Base-by-base conservation (phyloP, 2,797 vertebrate genomes). In the Acrossocheilus fasciatus region DNA sequence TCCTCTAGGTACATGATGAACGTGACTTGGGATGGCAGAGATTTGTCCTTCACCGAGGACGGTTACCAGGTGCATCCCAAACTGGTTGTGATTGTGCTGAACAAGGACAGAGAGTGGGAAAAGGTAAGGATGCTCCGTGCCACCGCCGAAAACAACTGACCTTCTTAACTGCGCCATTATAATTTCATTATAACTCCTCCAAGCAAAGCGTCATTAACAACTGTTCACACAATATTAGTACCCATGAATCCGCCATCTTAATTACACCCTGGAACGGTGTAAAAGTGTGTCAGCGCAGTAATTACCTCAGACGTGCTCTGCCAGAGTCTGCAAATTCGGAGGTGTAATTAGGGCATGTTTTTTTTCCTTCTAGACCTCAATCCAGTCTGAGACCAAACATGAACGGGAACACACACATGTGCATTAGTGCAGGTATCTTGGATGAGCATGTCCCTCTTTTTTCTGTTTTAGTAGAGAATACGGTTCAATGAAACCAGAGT, bases 1-100 rank as follows among this genome's bases (percentile, higher is more conserved):
- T 93, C 89, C 93, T 91, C 85, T 92, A 99, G 98, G 94, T 99
- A 98, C 91, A 98, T 99, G 98, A 97, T 98, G 96, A 99, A 99
- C 57, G 97, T 99, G 92, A 98, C 98, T 0, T 99, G 98, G 98
- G 96, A 98, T 86, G 97, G 97, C 86, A 96, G 95, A 93, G 98
- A 99, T 92, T 91, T 99, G 95, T 99, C 98, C 89, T 99, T 99
- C 95, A 99, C 98, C 0, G 97, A 98, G 52, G 97, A 99, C 12
- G 98, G 98, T 54, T 99, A 99, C 86, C 98, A 99, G 92, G 97
- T 97, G 11, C 94, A 96, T 89, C 98, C 98, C 84, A 96, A 97
- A 91, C 96, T 99, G 91, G 97, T 98, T 92, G 97, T 99, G 92
- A 97, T 98, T 0, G 97, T 99, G 57, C 94, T 99, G 87, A 99